Conservation (phyloP, 2,888 invertebrate genomes). For the Tricholauxania praeusta region DNA sequence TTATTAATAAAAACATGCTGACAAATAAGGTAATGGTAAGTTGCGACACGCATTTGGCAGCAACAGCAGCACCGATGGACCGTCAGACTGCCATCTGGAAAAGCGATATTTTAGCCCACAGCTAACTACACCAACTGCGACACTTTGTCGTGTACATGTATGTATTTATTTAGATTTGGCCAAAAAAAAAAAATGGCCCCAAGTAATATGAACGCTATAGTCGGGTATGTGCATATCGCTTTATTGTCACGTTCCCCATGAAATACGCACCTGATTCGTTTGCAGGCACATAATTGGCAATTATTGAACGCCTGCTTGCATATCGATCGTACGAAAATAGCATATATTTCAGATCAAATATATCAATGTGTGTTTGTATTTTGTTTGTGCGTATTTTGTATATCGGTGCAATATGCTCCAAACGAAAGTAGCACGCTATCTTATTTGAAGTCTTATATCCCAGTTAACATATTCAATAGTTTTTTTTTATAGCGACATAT, state of each 20-base stretch:
- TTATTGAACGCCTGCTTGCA: slow-evolving; percentile 50
- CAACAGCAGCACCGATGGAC: slow-evolving; percentile 7
- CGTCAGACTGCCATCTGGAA: slow-evolving; percentile 35
- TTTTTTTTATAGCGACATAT: too few species aligned
- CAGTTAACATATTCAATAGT: too few species aligned
- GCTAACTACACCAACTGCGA: not conserved
- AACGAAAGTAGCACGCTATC: not conserved
- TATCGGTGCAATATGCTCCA: not conserved
- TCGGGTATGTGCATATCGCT: slow-evolving; percentile 25
- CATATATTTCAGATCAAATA: not conserved
- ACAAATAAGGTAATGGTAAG: slow-evolving; percentile 35
- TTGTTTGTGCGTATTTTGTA: not conserved
- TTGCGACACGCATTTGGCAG: slow-evolving; percentile 32
- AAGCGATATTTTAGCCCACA: slow-evolving; percentile 36
- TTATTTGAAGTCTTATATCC: too few species aligned
- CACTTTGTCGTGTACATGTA: slow-evolving; percentile 38
- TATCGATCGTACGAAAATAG: not conserved
- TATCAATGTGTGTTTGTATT: not conserved
- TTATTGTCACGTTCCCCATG: slow-evolving; percentile 44
- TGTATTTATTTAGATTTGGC: slow-evolving; percentile 25
- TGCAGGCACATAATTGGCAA: slow-evolving; percentile 53
- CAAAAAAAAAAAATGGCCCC: not conserved
- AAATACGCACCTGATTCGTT: slow-evolving; percentile 41
- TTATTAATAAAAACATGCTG: slow-evolving; percentile 28
- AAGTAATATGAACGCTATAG: not conserved